phyloP scores from a whole-genome alignment of 2,113 vertebrate genomes.

The Coregonus clupeaformis region DNA sequence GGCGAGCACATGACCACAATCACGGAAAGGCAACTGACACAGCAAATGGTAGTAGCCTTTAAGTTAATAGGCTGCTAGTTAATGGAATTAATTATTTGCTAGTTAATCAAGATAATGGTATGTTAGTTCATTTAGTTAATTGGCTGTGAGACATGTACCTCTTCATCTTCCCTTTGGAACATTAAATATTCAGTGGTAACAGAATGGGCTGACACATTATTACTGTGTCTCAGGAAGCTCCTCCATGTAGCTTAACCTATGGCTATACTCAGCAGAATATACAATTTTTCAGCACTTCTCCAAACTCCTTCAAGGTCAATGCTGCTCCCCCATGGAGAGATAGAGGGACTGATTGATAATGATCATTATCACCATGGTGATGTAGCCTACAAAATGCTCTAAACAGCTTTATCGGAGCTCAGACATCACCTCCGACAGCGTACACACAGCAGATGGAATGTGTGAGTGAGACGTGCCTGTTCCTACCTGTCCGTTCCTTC shows the following conservation, averaged over 20 bases:
- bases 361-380: not conserved
- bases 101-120: too few relatives aligned
- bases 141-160: constrained; percentile 11
- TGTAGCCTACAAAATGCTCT: not conserved
- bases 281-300: not conserved
- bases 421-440: not conserved
- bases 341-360: not conserved
- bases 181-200: constrained; percentile 30
- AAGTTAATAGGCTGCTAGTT: not conserved
- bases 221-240: constrained; percentile 21
- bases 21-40: not conserved
- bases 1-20: not conserved
- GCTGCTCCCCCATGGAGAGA: not conserved
- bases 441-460: not conserved
- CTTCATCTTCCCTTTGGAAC: constrained; percentile 20
- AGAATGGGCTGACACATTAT: constrained; percentile 27
- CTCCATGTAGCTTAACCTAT: constrained; percentile 7
- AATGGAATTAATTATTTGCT: too few relatives aligned
- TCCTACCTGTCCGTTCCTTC: not conserved
- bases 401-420: not conserved
- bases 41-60: not conserved
- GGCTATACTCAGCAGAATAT: constrained; percentile 12
- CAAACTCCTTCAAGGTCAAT: not conserved
- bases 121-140: constrained; percentile 12
- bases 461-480: not conserved